A percentile compares a stretch with the other conserved stretches of the same genome.
Conservation (phyloP, 2,113 vertebrate species). For the Pionites leucogaster region DNA sequence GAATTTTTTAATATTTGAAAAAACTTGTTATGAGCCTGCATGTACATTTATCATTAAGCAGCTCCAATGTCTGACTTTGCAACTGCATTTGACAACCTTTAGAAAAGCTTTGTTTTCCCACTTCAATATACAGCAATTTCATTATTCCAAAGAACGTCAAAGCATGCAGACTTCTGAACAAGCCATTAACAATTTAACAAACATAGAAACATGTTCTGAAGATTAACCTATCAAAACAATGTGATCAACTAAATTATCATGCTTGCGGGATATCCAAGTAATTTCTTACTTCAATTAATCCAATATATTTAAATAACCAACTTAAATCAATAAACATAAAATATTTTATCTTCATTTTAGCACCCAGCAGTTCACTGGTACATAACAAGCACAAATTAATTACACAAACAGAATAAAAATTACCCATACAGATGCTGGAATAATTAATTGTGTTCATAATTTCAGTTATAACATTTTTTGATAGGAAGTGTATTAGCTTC, state of each 20-base stretch:
- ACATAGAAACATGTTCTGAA: not conserved
- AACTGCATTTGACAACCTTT: not conserved
- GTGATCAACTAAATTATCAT: not conserved
- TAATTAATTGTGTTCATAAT: not conserved
- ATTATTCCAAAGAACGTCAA: not conserved
- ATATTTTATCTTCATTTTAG: not conserved
- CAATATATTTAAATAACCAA: not conserved
- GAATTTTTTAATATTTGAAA: not conserved
- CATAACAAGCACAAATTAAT: not conserved
- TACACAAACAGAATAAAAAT: not conserved
- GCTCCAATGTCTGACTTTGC: not conserved
- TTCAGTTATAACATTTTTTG: not conserved
- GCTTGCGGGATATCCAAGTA: not conserved
- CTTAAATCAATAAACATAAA: not conserved
- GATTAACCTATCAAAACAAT: not conserved
- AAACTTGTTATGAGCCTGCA: not conserved
- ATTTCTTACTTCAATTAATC: conserved; percentile 14
- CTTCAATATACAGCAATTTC: not conserved
- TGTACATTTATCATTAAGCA: not conserved
- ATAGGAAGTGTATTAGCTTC: not conserved
- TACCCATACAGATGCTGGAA: not conserved
- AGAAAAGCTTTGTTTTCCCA: not conserved
- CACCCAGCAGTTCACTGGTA: not conserved
- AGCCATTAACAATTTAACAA: not conserved
- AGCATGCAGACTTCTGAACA: not conserved